Conservation (phyloP, 2,113 vertebrate genomes). For the Camelus bactrianus region DNA sequence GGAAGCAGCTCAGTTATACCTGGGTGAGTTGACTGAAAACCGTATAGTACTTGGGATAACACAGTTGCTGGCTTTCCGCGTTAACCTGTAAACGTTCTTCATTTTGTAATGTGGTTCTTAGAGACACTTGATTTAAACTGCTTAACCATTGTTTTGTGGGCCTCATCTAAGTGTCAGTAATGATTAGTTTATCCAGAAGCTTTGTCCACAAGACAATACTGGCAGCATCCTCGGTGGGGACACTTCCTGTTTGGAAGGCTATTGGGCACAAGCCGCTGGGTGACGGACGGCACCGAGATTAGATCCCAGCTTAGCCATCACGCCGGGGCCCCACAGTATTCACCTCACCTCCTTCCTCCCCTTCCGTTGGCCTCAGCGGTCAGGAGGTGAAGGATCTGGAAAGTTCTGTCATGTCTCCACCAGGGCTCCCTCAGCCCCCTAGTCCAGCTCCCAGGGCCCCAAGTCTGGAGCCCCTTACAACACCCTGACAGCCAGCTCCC, state of each 20-base stretch:
- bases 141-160: not conserved
- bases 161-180: not conserved
- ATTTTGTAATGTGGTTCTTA: not conserved
- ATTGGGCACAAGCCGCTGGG: accelerated
- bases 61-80: accelerated
- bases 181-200: not conserved
- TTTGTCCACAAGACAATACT: not conserved
- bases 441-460: no score
- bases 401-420: not conserved
- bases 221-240: not conserved
- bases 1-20: constrained; percentile 85
- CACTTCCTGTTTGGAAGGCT: not conserved
- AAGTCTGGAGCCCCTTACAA: no score
- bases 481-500: not conserved
- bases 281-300: no score
- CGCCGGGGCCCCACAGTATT: accelerated
- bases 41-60: accelerated
- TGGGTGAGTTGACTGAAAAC: constrained; percentile 85
- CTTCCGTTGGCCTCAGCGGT: accelerated
- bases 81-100: not conserved
- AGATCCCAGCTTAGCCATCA: not conserved
- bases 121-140: not conserved
- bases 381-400: not conserved
- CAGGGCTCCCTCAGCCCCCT: no score
- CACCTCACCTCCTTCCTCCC: not conserved